Base-by-base conservation (phyloP, 2,888 invertebrate genomes). In the Acholoe squamosa region DNA sequence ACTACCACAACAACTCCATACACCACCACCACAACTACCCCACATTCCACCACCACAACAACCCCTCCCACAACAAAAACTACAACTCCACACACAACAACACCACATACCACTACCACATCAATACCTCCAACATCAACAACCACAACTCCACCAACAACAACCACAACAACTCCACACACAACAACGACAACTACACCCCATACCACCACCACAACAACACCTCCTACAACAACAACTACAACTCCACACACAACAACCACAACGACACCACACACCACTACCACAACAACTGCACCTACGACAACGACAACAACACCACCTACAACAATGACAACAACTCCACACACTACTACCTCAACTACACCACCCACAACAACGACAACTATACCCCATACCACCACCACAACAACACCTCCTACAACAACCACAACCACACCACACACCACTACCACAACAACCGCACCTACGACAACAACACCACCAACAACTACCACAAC, bases 191-290 rank as follows among this genome's bases (percentile, higher is more conserved):
- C 61, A 61, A 61, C 61, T 19, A 61, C 61, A 61, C 61, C 61
- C 5, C 61, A 61, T 19, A 61, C 61, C 5, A 61, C 61, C 5
- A 61, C 61, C 61, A n/a, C 61, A 3, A 14, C 61, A 61, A 3
- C 61, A 61, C 61, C 61, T 12, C 3, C 19, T 19, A 61, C 61
- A 61, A 61, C 61, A 61, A 61, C 61, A 7, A n/a, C 61, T 3
- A 61, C 61, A 61, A 61, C 61, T 12, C 61, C 61, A 61, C 61
- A 61, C 61, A 61, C 61, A 7, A 61, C 61, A 61, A 61, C 61
- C 61, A n/a, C 61, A 19, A 61, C 61, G 19, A 61, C 61, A 61
- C 61, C 61, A 61, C 61, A 61, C 61, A 61, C 61, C 5, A 61
- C 61, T 12, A 61, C 61, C 19, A n/a, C 14, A n/a, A 61, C 61